A percentile compares a stretch with the other conserved stretches of the same genome.
phyloP scores from a whole-genome alignment of 2,888 invertebrate genomes.

The Zhuqinia jingwanae region DNA sequence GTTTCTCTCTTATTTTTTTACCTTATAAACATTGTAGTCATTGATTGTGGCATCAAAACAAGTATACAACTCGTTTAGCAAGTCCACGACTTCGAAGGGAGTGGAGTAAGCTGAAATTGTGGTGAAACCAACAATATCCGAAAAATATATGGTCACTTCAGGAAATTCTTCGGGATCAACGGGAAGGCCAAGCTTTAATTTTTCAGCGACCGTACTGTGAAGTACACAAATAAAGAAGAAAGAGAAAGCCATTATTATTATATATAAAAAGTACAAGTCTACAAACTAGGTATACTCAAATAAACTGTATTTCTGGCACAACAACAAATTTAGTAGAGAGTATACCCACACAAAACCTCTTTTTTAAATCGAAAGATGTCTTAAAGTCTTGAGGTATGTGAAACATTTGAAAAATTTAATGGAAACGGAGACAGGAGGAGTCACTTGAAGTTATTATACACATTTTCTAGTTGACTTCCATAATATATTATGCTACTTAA shows the following conservation, averaged over 20 bases:
- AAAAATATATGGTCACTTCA: constrained; percentile 96
- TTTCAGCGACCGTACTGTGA: constrained; percentile 92
- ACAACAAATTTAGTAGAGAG: too few species aligned
- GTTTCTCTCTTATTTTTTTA: constrained; percentile 79
- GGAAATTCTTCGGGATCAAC: constrained; percentile 92
- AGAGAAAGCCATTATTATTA: background rate
- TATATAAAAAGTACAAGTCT: background rate
- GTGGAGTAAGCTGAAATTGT: constrained; percentile 95
- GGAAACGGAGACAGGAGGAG: background rate
- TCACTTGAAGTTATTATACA: background rate
- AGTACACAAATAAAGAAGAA: background rate
- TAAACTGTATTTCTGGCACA: too few species aligned
- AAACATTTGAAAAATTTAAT: constrained; percentile 15
- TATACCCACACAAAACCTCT: background rate
- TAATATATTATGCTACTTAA: background rate
- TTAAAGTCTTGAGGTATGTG: background rate
- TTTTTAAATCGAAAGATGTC: background rate
- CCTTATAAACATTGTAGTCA: constrained; percentile 94
- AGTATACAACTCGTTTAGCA: constrained; percentile 95
- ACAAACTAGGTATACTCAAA: background rate
- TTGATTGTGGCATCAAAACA: constrained; percentile 96
- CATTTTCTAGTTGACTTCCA: background rate
- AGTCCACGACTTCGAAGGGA: constrained; percentile 94
- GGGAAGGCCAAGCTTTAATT: constrained; percentile 92
- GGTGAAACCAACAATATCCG: constrained; percentile 97